Evolutionary conservation across 2,797 vertebrate genomes (phyloP), one percentile per base, ranked within the genome.

Genomic region (Mormyrops attenuatus): DNA sequence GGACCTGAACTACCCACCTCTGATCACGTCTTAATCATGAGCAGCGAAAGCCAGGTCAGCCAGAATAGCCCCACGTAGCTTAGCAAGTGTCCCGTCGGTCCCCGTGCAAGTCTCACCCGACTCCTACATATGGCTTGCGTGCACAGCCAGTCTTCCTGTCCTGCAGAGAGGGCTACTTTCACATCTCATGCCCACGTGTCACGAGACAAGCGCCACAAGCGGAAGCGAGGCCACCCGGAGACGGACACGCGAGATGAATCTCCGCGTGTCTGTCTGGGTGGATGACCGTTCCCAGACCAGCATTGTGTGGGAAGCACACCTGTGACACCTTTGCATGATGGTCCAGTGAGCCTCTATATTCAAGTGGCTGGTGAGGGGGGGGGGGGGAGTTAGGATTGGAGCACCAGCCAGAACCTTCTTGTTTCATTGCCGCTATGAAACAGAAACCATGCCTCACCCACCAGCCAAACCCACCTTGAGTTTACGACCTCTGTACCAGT

Each of bases 361-460:
- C 1, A 38, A 69, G 26, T 17, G 66, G 66, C 30, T 38, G 26
- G 30, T 38, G 5, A 15, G 66, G 66, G 66, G 13, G 30, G 63
- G n/a, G n/a, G n/a, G n/a, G n/a, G n/a, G n/a, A n/a, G 4, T 17
- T 34, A 38, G 66, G 13, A 1, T 63, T 11, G 87, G 41, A 49
- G 57, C 57, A 30, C 15, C n/a, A 47, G 4, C 57, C 57, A 13
- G 44, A 66, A 20, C 17, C 20, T 66, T 88, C 57, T 49, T 26
- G 57, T 88, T 69, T 88, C 87, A 47, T 47, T 88, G 41, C 87
- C 41, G 5, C 41, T 53, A 22, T 47, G 57, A 88, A 88, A 88
- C 57, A 44, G 55, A 88, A 66, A 88, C n/a, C 44, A 41, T 0
- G n/a, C 53, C 53, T 41, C 53, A 49, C n/a, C 11, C 13, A 11